A percentile compares a stretch with the other conserved stretches of the same genome.
phyloP scores from a whole-genome alignment of 2,797 vertebrate species.

The Gymnothorax javanicus region DNA sequence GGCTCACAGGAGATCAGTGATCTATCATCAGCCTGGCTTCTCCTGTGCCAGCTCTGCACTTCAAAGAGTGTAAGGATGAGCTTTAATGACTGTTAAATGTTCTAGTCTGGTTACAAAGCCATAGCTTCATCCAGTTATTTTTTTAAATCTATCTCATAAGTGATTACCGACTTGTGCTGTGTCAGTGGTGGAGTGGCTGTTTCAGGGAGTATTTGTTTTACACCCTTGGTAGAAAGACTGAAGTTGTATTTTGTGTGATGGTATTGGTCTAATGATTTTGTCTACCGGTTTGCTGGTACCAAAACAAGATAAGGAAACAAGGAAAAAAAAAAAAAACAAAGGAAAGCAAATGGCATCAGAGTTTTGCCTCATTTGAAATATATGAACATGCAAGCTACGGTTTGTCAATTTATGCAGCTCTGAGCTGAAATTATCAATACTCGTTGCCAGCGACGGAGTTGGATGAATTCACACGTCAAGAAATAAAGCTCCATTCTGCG shows the following conservation, averaged over 20 bases:
- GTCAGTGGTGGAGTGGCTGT: neutral
- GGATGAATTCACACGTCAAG: neutral
- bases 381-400: neutral
- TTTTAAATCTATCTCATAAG: conserved; percentile 46
- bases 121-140: conserved; percentile 34
- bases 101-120: conserved; percentile 41
- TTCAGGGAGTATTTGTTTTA: neutral
- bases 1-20: conserved; percentile 16
- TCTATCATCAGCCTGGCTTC: conserved; percentile 38
- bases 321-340: too few relatives aligned
- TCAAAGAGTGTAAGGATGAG: conserved; percentile 48
- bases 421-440: neutral
- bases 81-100: conserved; percentile 37
- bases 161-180: neutral
- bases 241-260: neutral
- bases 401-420: neutral
- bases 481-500: neutral
- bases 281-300: neutral
- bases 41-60: conserved; percentile 29
- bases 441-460: neutral
- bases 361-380: too few relatives aligned
- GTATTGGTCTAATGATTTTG: neutral
- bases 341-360: too few relatives aligned
- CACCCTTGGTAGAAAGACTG: neutral
- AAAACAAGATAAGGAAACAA: neutral